phyloP scores from a whole-genome alignment of 2,888 invertebrate species.

The Bombylius discolor region DNA sequence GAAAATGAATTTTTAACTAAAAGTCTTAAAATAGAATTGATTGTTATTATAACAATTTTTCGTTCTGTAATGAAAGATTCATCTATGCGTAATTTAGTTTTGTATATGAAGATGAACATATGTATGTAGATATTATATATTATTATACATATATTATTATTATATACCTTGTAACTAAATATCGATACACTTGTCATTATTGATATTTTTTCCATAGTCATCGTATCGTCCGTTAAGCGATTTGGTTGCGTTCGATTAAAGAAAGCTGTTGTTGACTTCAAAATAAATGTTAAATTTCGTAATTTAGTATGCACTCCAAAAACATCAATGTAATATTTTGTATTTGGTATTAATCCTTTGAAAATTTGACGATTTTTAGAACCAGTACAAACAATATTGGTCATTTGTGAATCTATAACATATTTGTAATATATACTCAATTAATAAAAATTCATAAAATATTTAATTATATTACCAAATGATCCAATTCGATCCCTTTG shows the following conservation, averaged over 20 bases:
- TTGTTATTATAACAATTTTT: too few relatives aligned
- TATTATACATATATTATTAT: too few relatives aligned
- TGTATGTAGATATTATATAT: too few relatives aligned
- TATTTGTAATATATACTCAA: background rate
- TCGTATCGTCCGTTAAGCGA: conserved; percentile 38
- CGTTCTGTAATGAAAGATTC: too few relatives aligned
- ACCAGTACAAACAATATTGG: conserved; percentile 32
- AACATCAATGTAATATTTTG: conserved; percentile 30
- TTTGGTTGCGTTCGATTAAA: conserved; percentile 34
- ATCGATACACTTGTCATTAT: conserved; percentile 41
- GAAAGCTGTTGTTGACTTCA: conserved; percentile 25
- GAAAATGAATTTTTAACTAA: too few relatives aligned
- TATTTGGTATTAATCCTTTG: conserved; percentile 26
- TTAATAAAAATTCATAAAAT: too few relatives aligned
- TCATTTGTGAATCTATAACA: conserved; percentile 14
- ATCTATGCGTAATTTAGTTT: too few relatives aligned
- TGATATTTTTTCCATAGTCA: conserved; percentile 39
- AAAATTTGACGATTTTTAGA: conserved; percentile 29
- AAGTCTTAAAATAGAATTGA: too few relatives aligned
- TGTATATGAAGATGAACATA: too few relatives aligned
- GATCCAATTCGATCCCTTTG: conserved; percentile 25
- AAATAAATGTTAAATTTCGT: conserved; percentile 30
- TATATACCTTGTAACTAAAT: conserved; percentile 42
- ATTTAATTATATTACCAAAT: conserved; percentile 18
- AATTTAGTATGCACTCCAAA: conserved; percentile 33